Evolutionary conservation across 2,888 invertebrate species (phyloP).

Genomic region (Macaria liturata): DNA sequence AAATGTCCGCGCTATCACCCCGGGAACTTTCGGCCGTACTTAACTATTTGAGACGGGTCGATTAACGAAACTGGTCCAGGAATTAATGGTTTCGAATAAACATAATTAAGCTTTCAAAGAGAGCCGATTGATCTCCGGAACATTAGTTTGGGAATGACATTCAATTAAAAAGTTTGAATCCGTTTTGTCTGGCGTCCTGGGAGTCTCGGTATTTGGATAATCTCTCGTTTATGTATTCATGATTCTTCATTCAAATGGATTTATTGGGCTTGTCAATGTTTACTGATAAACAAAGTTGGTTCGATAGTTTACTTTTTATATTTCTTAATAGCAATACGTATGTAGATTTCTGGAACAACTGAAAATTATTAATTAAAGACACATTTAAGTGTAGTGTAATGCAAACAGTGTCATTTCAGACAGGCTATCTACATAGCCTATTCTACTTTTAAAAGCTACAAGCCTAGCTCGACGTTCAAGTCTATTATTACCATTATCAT

Average conservation of each 20-base stretch:
- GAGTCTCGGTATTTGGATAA: conserved; percentile 18
- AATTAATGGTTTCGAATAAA: conserved; percentile 73
- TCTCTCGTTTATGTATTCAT: background rate
- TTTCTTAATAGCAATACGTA: too few relatives aligned
- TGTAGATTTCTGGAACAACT: too few relatives aligned
- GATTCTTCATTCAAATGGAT: too few relatives aligned
- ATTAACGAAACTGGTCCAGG: conserved; percentile 67
- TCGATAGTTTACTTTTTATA: too few relatives aligned
- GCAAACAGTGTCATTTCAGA: too few relatives aligned
- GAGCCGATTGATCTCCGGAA: conserved; percentile 64
- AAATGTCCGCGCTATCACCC: conserved; percentile 38
- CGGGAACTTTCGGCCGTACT: conserved; percentile 55
- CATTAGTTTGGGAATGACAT: conserved; percentile 68
- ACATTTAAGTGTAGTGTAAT: too few relatives aligned
- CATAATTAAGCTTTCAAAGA: conserved; percentile 78
- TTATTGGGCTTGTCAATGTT: too few relatives aligned
- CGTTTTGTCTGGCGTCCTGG: conserved; percentile 50
- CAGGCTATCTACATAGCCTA: too few relatives aligned
- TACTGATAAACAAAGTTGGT: too few relatives aligned
- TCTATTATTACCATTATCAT: background rate
- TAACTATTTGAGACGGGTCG: conserved; percentile 56
- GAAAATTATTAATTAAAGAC: too few relatives aligned
- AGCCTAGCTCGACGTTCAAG: too few relatives aligned
- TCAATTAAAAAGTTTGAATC: conserved; percentile 58
- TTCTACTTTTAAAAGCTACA: too few relatives aligned